Conservation (phyloP, 1,140 invertebrate species). For the Diprion similis region DNA sequence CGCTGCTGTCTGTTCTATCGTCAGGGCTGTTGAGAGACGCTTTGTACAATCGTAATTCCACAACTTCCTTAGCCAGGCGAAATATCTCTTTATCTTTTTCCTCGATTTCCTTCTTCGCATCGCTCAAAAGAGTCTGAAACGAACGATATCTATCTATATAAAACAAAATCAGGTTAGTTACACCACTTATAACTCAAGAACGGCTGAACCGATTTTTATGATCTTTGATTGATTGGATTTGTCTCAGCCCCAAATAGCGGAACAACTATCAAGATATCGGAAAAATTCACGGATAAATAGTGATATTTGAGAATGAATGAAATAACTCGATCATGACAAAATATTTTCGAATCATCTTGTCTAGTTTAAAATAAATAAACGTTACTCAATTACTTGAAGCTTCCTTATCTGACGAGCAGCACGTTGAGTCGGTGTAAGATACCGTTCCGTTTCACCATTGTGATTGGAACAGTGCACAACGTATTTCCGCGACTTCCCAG, state of each 20-base stretch:
- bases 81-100: slow-evolving; percentile 83
- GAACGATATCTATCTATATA: too few relatives aligned
- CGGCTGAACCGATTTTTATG: too few relatives aligned
- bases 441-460: slow-evolving; percentile 77
- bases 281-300: slow-evolving; percentile 8
- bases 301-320: not conserved
- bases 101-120: slow-evolving; percentile 77
- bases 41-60: slow-evolving; percentile 80
- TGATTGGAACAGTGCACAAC: slow-evolving; percentile 83
- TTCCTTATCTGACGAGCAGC: slow-evolving; percentile 80
- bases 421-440: slow-evolving; percentile 85
- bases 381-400: slow-evolving; percentile 56
- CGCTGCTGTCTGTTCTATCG: slow-evolving; percentile 73
- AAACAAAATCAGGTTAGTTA: too few relatives aligned
- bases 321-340: slow-evolving; percentile 8
- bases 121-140: slow-evolving; percentile 71
- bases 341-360: not conserved
- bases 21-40: slow-evolving; percentile 77
- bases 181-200: too few relatives aligned
- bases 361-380: slow-evolving; percentile 13
- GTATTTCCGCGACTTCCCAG: slow-evolving; percentile 68
- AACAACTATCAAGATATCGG: slow-evolving; percentile 11
- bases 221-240: not conserved
- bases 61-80: slow-evolving; percentile 81
- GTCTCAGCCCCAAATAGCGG: slow-evolving; percentile 8